phyloP scores from a whole-genome alignment of 2,888 invertebrate genomes.

The Callosobruchus maculatus region DNA sequence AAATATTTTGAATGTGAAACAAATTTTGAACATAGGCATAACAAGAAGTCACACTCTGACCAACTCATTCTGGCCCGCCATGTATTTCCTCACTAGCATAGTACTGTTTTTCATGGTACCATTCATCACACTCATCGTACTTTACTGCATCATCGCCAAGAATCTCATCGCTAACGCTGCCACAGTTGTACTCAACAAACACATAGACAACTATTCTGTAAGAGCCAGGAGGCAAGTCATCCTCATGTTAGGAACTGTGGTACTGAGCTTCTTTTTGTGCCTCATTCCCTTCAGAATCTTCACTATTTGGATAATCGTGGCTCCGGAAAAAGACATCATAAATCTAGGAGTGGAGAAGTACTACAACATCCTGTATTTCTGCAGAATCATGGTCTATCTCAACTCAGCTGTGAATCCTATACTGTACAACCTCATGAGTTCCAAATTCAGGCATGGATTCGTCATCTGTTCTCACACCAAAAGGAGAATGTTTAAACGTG shows the following conservation, averaged over 20 bases:
- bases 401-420: slow-evolving; percentile 90
- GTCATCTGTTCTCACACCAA: slow-evolving; percentile 61
- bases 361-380: slow-evolving; percentile 79
- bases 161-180: slow-evolving; percentile 68
- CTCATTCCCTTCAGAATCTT: slow-evolving; percentile 82
- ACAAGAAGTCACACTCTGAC: slow-evolving; percentile 78
- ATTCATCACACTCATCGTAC: slow-evolving; percentile 69
- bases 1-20: not conserved
- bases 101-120: slow-evolving; percentile 79
- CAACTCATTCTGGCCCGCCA: slow-evolving; percentile 69
- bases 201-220: slow-evolving; percentile 66
- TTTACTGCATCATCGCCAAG: slow-evolving; percentile 81
- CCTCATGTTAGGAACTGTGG: slow-evolving; percentile 82
- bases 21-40: slow-evolving; percentile 38
- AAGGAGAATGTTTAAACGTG: slow-evolving; percentile 49
- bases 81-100: slow-evolving; percentile 76
- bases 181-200: slow-evolving; percentile 57
- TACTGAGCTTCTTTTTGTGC: slow-evolving; percentile 83
- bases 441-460: slow-evolving; percentile 82
- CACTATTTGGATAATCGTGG: slow-evolving; percentile 77
- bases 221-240: slow-evolving; percentile 80
- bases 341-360: slow-evolving; percentile 73
- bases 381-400: slow-evolving; percentile 80
- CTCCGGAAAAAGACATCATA: slow-evolving; percentile 64
- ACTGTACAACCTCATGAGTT: slow-evolving; percentile 88